Evolutionary conservation across 2,888 invertebrate species (phyloP), one percentile per base, ranked within the genome.

Genomic region (Zygogramma bicolorata): DNA sequence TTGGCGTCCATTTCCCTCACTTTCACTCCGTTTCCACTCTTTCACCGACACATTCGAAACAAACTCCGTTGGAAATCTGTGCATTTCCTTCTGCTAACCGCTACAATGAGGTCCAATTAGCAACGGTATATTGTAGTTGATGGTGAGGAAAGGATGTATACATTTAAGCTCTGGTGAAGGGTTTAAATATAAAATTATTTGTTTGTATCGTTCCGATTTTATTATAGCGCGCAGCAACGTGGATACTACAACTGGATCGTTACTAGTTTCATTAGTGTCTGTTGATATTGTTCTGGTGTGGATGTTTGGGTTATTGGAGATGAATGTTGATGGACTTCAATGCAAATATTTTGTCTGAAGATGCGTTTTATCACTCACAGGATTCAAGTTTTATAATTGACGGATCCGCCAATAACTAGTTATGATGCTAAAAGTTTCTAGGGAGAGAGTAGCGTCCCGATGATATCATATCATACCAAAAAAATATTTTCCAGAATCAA

Each of bases 181-280:
- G 76, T 73, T 76, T 74, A 74, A 62, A 75, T 75, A 73, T 76
- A 74, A 76, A 70, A 70, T 74, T 73, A 76, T 75, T 75, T 75
- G 75, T 75, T 75, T 75, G 71, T 73, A 73, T 75, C 72, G 70
- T 72, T 74, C 72, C 74, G 59, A 75, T 74, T 75, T 68, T 68
- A 73, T 75, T 71, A 61, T 63, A 40, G 27, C 29, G 46, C 46
- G 18, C 27, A 4, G 53, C 25, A 10, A 13, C n/a, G 10, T 25
- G 53, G n/a, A 15, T 46, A 46, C 20, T 53, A 1, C 8, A 53
- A n/a, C n/a, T 6, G 27, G 53, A 27, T 53, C 53, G 53, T 53
- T 53, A 53, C 8, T 46, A 53, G 53, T 22, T 53, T 22, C 25
- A 25, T 27, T 53, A 3, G 15, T 20, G 22, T 25, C 13, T 22